Evolutionary conservation across 1,140 invertebrate genomes (phyloP).

Genomic region (Eueides isabella): DNA sequence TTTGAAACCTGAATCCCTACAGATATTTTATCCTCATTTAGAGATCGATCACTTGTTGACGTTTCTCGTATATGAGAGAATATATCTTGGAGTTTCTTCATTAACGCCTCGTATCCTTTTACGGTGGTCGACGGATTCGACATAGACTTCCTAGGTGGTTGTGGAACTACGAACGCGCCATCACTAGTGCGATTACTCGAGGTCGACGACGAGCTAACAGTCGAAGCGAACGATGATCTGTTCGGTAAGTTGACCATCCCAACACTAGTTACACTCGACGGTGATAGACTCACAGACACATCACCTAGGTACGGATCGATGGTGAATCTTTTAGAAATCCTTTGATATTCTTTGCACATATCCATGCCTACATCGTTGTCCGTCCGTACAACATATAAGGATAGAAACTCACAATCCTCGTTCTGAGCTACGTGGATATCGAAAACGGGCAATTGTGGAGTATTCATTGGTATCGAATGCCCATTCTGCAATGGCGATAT

Average conservation of each 20-base stretch:
- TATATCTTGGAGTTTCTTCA: slow-evolving; percentile 76
- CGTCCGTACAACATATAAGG: slow-evolving; percentile 73
- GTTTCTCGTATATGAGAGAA: slow-evolving; percentile 68
- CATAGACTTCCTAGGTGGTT: slow-evolving; percentile 71
- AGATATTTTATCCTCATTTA: slow-evolving; percentile 69
- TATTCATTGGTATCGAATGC: slow-evolving; percentile 67
- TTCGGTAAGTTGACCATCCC: slow-evolving; percentile 75
- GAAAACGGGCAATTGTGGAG: slow-evolving; percentile 71
- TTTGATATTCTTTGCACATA: slow-evolving; percentile 78
- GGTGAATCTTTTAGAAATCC: slow-evolving; percentile 74
- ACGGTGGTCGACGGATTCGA: slow-evolving; percentile 66
- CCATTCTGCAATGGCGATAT: slow-evolving; percentile 78
- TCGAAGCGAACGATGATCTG: slow-evolving; percentile 74
- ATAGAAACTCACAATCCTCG: slow-evolving; percentile 78
- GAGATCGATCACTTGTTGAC: slow-evolving; percentile 58
- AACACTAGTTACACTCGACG: slow-evolving; percentile 76
- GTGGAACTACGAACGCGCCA: slow-evolving; percentile 76
- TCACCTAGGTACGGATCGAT: slow-evolving; percentile 76
- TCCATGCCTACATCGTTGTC: slow-evolving; percentile 77
- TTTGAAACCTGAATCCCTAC: slow-evolving; percentile 65
- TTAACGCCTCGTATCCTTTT: slow-evolving; percentile 73
- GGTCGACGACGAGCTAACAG: slow-evolving; percentile 69
- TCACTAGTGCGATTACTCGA: slow-evolving; percentile 77
- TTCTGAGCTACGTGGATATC: slow-evolving; percentile 75
- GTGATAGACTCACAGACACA: slow-evolving; percentile 69